Evolutionary conservation across 2,888 invertebrate genomes (phyloP), one percentile per base, ranked within the genome.

Genomic region (Agrotis segetum): DNA sequence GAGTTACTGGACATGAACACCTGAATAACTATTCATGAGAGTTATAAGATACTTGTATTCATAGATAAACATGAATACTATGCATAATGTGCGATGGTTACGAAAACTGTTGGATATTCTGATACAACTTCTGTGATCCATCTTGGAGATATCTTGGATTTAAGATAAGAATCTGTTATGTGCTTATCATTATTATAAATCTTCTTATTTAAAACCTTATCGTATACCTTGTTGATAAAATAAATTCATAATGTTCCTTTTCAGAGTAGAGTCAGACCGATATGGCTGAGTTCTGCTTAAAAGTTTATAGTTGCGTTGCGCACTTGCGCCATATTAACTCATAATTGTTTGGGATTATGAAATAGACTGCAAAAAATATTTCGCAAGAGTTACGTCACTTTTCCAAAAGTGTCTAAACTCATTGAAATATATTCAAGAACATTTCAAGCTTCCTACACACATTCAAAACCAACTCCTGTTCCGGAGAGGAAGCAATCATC

Each of bases 401-500:
- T 50, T n/a, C 19, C 24, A 68, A 68, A 79, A 67, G 11, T 9
- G 11, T 34, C 19, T 1, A 2, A 55, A 60, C n/a, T 17, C 14
- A 14, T 29, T 7, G n/a, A 4, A 29, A 17, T 7, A 56, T 24
- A 5, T 34, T 55, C 29, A 34, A 67, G 46, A 34, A 46, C 13
- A 4, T 21, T 69, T 16, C 11, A 53, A 17, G 29, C 2, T 4
- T 49, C 40, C 13, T 40, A 58, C n/a, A 52, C 17, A 46, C 40
- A 5, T n/a, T 46, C 24, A 16, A 29, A 61, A 34, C 14, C 4
- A 58, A 44, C 44, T 47, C 14, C 7, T n/a, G 49, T 85, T 76
- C 76, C 74, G 47, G 24, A 49, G 47, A 71, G 84, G 71, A 83
- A 77, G 68, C 69, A 70, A 81, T 82, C 71, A 58, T 16, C 56